Conservation (phyloP, 2,888 invertebrate genomes). For the Monopis laevigella region DNA sequence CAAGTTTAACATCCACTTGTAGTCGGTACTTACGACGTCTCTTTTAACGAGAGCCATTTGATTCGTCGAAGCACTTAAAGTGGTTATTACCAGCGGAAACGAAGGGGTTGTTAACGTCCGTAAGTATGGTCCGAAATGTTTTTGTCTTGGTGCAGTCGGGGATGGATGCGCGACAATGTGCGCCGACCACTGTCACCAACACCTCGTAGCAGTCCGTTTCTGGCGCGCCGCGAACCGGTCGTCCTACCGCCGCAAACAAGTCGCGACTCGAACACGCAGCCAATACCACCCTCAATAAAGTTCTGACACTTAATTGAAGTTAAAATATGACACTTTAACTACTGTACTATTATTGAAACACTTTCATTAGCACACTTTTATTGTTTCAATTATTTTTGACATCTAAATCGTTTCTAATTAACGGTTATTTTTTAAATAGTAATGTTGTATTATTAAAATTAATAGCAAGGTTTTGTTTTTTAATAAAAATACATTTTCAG, state of each 20-base stretch:
- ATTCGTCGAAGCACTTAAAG: constrained; percentile 2
- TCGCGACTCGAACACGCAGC: constrained; percentile 4
- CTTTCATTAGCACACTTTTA: too few relatives aligned
- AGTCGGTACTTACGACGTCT: too few relatives aligned
- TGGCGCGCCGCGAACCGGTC: constrained; percentile 4
- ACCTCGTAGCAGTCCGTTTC: not conserved
- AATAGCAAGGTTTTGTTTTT: too few relatives aligned
- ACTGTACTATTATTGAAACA: too few relatives aligned
- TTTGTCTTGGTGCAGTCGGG: constrained; percentile 1
- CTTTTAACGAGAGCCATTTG: not conserved
- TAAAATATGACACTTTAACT: too few relatives aligned
- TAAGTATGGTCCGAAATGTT: too few relatives aligned
- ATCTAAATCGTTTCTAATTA: too few relatives aligned
- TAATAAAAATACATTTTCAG: too few relatives aligned
- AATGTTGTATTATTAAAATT: too few relatives aligned
- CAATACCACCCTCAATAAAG: not conserved
- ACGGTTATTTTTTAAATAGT: too few relatives aligned
- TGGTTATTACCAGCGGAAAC: not conserved
- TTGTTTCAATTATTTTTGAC: too few relatives aligned
- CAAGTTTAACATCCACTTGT: too few relatives aligned
- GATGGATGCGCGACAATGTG: constrained; percentile 2
- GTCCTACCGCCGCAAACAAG: not conserved
- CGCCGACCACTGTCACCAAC: not conserved
- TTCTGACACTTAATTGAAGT: not conserved
- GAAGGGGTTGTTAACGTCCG: constrained; percentile 1